These are phyloP conservation scores for Ascidia mentula DNA, from an alignment of 23 tunicate genomes.

Conservation along the genomic window DNA sequence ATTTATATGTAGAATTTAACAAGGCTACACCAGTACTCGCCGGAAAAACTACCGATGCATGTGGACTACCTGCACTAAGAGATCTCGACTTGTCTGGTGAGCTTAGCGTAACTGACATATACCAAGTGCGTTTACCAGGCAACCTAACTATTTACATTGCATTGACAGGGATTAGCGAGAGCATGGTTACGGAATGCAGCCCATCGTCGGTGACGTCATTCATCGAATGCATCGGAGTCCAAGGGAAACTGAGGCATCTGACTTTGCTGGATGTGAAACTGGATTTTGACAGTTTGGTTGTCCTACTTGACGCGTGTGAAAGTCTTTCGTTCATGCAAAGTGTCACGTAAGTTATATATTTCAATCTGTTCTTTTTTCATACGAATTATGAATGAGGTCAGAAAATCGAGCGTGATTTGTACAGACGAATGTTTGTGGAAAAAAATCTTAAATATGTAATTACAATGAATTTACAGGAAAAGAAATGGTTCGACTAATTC, in stretches of 20 bases:
- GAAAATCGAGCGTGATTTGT: too few relatives aligned
- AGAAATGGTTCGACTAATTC: too few relatives aligned
- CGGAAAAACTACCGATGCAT: not conserved
- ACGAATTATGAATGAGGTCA: too few relatives aligned
- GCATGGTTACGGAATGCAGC: not conserved
- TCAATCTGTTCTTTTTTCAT: too few relatives aligned
- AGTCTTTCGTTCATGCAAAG: not conserved
- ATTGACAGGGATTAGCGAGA: not conserved
- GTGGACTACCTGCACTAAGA: not conserved
- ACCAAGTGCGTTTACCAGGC: not conserved
- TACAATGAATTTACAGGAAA: too few relatives aligned
- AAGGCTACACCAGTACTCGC: not conserved
- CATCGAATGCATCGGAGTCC: not conserved
- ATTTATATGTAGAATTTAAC: not conserved
- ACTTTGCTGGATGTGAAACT: not conserved
- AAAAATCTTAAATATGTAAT: too few relatives aligned
- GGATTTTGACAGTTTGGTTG: not conserved
- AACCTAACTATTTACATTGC: not conserved
- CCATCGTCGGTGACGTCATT: not conserved
- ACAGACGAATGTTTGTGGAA: too few relatives aligned
- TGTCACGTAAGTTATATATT: not conserved
- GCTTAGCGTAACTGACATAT: not conserved
- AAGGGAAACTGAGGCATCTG: not conserved
- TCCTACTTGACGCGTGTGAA: not conserved
- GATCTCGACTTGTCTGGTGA: not conserved